These are phyloP conservation scores for Nyctibius grandis DNA, from an alignment of 2,797 vertebrate genomes.

Conservation along the genomic window DNA sequence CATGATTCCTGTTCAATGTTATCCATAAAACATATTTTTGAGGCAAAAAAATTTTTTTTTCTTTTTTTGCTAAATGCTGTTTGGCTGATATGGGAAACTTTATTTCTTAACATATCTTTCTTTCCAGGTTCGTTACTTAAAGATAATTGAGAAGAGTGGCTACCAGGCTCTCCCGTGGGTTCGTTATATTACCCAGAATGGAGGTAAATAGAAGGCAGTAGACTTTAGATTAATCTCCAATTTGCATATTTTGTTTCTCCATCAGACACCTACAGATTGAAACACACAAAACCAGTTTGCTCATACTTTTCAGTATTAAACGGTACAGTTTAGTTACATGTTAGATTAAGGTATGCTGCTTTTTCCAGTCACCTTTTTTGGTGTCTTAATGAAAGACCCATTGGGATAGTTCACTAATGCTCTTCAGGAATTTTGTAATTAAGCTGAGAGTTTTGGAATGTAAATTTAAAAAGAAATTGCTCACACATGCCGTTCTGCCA, in stretches of 20 bases:
- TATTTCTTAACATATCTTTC: not conserved
- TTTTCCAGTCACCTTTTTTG: not conserved
- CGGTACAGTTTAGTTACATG: fast-evolving
- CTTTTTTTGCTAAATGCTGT: not conserved
- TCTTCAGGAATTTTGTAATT: not conserved
- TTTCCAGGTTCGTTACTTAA: slow-evolving; percentile 90
- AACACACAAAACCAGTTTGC: not conserved
- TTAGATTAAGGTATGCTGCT: not conserved
- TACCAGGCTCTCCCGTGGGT: slow-evolving; percentile 96
- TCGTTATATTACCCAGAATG: slow-evolving; percentile 95
- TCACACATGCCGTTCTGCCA: not conserved
- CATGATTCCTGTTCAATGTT: not conserved
- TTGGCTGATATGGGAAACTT: not conserved
- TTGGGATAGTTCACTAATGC: not conserved
- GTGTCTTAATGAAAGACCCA: not conserved
- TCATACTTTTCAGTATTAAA: fast-evolving
- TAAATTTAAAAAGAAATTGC: not conserved
- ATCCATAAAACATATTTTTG: not conserved
- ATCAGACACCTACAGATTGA: not conserved
- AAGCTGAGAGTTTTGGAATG: not conserved
- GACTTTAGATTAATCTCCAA: fast-evolving
- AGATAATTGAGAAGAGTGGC: slow-evolving; percentile 97
- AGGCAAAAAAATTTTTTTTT: too few relatives aligned
- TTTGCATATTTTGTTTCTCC: fast-evolving
- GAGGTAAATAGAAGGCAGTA: slow-evolving; percentile 76